Base-by-base conservation (phyloP, 1,140 invertebrate genomes). In the Panagrolaimus sp. region DNA sequence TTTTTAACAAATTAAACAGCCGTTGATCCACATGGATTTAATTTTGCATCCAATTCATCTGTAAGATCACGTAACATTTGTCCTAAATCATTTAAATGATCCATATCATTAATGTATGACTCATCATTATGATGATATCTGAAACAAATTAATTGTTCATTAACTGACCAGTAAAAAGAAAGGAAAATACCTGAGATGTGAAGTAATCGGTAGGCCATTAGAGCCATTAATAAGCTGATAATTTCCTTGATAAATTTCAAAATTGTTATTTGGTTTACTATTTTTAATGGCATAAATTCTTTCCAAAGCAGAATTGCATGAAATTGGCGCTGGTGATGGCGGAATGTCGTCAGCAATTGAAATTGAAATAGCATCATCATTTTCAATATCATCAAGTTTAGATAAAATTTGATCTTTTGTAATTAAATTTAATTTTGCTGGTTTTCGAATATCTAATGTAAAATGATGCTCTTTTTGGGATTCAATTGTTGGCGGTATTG, bases 61-160 rank as follows among this genome's bases (percentile, higher is more conserved):
- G 51, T 57, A 20, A 57, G 51, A 20, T 57, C 51, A 57, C 51
- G 51, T 27, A 57, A 13, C 51, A 57, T 57, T 27, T 57, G 51
- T 23, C 51, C 51, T 1, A 57, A 20, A 25, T 27, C 51, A 27
- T 20, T 20, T 11, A 57, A 27, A 25, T 57, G 20, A 20, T 57
- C 51, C 20, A 20, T 16, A 57, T 57, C 51, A 57, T 20, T 20
- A 16, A 25, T 57, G n/a, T 27, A 27, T 57, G 51, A 5, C 20
- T 27, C 51, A 4, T 38, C 31, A 38, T 2, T 4, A 38, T 38
- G 31, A 7, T 38, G 31, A 38, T 38, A 38, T 7, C 31, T 38
- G 31, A 7, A 38, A 38, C n/a, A n/a, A 38, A 38, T 38, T 4
- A 2, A 7, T 38, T 38, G 2, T 38, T 38, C 2, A 4, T 38